phyloP scores from a whole-genome alignment of 2,113 vertebrate species.

The Phoxinus phoxinus region DNA sequence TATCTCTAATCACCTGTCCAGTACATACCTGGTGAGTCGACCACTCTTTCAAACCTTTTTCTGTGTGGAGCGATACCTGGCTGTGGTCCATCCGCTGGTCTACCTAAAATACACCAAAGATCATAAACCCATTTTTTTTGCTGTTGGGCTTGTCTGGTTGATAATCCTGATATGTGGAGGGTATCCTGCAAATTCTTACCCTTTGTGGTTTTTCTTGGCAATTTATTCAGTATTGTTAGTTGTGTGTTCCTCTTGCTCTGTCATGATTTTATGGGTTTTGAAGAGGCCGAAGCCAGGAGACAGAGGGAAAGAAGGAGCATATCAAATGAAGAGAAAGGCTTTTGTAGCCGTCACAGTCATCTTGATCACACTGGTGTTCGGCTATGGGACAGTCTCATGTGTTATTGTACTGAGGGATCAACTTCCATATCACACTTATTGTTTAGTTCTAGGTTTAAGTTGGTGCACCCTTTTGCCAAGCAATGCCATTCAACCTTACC shows the following conservation, averaged over 20 bases:
- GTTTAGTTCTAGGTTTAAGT: background rate
- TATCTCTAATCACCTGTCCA: background rate
- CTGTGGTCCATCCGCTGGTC: background rate
- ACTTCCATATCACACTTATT: background rate
- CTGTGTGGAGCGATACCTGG: background rate
- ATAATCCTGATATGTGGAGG: background rate
- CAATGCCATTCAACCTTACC: background rate
- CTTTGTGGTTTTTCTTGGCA: background rate
- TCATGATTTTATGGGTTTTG: constrained; percentile 1
- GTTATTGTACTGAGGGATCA: background rate
- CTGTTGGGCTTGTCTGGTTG: background rate
- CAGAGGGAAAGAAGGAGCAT: background rate
- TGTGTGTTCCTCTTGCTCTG: background rate
- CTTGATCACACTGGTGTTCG: background rate
- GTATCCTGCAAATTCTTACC: background rate
- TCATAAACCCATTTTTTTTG: background rate
- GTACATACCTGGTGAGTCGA: background rate
- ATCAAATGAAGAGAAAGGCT: constrained; percentile 28
- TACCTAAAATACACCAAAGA: background rate
- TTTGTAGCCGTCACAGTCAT: constrained; percentile 17
- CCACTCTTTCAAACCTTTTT: background rate
- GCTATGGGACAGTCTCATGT: constrained; percentile 2
- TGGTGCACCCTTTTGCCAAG: background rate
- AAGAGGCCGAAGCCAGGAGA: constrained; percentile 14
- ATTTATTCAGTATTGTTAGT: background rate